Evolutionary conservation across 2,113 vertebrate species (phyloP), one percentile per base, ranked within the genome.

Genomic region (Morone chrysops): DNA sequence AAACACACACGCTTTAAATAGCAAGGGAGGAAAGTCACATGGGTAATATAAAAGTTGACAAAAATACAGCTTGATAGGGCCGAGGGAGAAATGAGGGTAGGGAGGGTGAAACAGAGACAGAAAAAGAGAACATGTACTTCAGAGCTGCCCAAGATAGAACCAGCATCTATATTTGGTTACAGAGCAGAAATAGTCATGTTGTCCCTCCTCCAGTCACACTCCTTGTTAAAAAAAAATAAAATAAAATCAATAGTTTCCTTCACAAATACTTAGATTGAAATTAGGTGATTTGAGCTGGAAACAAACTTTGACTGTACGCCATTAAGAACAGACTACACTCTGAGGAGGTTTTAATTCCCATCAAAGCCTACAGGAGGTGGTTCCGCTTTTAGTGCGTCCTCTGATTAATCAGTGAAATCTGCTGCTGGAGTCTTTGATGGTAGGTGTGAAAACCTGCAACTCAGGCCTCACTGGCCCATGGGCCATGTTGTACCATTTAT

Each of bases 1-100:
- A 72, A 56, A 77, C 70, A 70, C 67, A 43, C 65, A 81, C 16
- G 6, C 90, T 93, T 93, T 91, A 94, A 94, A 93, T 93, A 94
- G 88, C 81, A 88, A 62, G 61, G 67, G 70, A 90, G 82, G 62
- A 25, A 74, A 92, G 91, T 93, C 92, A 93, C 92, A 86, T 93
- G 92, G 93, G 86, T 83, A 81, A 87, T 82, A 87, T 73, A 87
- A 90, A 89, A 90, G 78, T 85, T 47, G 53, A 91, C 81, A 85
- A 81, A 88, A 89, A 91, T 88, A 85, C 88, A 87, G 67, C 82
- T 76, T 53, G 77, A 88, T 83, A 41, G 25, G 72, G 63, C 36
- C 0, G 16, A 25, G 60, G 69, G 57, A 18, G 51, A 11, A 43
- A 53, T n/a, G 53, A 45, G 12, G 38, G 25, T 75, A 70, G 78